Percentiles rank a stretch among this genome's conserved stretches.
These are phyloP conservation scores for Axea sp. DNA, from an alignment of 2,888 invertebrate species.

Conservation along the genomic window DNA sequence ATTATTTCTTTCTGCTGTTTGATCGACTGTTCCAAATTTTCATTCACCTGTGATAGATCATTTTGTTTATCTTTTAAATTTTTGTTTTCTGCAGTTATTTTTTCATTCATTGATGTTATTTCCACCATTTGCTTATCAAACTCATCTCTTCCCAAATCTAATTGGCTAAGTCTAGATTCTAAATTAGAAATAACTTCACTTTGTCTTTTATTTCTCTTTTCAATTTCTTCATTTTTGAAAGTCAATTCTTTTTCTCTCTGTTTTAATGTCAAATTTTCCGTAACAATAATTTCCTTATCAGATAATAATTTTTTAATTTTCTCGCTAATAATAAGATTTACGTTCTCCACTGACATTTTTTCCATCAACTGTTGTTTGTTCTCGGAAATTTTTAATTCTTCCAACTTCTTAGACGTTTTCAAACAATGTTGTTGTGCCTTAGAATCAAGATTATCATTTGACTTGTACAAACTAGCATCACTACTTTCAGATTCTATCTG, in stretches of 20 bases:
- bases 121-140: constrained; percentile 45
- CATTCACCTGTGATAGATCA: constrained; percentile 62
- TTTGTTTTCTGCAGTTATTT: constrained; percentile 66
- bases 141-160: constrained; percentile 24
- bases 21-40: constrained; percentile 51
- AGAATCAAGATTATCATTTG: constrained; percentile 15
- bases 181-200: constrained; percentile 45
- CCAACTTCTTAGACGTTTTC: constrained; percentile 39
- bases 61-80: constrained; percentile 68
- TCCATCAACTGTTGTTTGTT: constrained; percentile 32
- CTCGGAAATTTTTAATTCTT: constrained; percentile 34
- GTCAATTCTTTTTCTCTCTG: constrained; percentile 20
- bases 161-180: constrained; percentile 19
- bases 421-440: constrained; percentile 28
- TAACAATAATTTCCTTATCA: constrained; percentile 30
- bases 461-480: constrained; percentile 4
- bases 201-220: constrained; percentile 48
- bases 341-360: constrained; percentile 37
- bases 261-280: constrained; percentile 32
- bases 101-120: constrained; percentile 49
- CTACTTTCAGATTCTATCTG: constrained; percentile 18
- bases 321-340: constrained; percentile 26
- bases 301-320: constrained; percentile 27
- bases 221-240: constrained; percentile 40
- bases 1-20: constrained; percentile 13